Percentiles rank a stretch among this genome's conserved stretches.
phyloP scores from a whole-genome alignment of 2,888 invertebrate species.

The Dione vanillae region DNA sequence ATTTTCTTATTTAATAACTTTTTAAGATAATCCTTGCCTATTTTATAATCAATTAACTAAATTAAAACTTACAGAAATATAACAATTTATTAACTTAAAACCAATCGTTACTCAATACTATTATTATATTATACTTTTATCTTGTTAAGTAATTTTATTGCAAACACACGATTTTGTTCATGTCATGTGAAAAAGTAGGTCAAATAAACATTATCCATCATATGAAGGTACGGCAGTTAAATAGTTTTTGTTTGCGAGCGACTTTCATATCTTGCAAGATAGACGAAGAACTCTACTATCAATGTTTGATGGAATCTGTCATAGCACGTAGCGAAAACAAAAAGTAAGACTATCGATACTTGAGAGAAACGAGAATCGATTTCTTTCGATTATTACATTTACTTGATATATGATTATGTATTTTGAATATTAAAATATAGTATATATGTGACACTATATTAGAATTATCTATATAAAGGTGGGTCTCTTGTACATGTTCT shows the following conservation, averaged over 20 bases:
- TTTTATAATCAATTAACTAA: background rate
- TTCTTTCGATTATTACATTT: no score
- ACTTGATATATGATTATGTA: no score
- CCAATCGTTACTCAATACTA: background rate
- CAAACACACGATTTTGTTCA: background rate
- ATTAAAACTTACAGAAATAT: background rate
- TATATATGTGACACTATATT: no score
- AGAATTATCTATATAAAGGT: no score
- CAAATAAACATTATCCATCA: background rate
- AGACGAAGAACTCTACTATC: background rate
- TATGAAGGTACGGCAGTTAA: background rate
- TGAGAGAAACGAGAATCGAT: no score
- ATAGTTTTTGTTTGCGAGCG: background rate
- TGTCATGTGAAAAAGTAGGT: conserved; percentile 4
- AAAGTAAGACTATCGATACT: no score
- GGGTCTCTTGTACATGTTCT: no score
- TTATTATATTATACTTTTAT: no score
- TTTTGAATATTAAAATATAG: no score
- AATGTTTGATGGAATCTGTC: no score
- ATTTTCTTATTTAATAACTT: background rate
- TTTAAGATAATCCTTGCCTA: no score
- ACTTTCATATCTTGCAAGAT: background rate
- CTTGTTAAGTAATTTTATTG: background rate
- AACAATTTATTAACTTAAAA: background rate
- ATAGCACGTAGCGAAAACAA: no score